A percentile compares a stretch with the other conserved stretches of the same genome.
Evolutionary conservation across 2,113 vertebrate species (phyloP).

Genomic region (Montifringilla adamsi): DNA sequence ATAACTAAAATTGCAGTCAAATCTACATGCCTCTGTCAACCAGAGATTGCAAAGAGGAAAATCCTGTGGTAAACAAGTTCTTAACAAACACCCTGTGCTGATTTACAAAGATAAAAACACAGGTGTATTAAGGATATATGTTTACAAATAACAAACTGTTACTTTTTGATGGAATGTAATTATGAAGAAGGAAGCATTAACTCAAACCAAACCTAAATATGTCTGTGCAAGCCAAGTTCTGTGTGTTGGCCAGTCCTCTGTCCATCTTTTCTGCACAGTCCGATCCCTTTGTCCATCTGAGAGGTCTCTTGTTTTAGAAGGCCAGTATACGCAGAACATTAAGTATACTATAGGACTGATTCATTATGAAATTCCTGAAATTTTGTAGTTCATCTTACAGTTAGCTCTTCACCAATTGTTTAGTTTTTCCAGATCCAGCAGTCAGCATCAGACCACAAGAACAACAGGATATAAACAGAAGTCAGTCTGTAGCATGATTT

Average conservation of each 20-base stretch:
- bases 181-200: constrained; percentile 6
- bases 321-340: background rate
- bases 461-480: background rate
- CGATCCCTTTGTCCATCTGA: background rate
- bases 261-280: background rate
- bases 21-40: background rate
- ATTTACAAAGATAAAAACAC: background rate
- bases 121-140: background rate
- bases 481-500: background rate
- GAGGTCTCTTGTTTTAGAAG: background rate
- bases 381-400: background rate
- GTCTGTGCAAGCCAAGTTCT: background rate
- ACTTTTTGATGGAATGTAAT: background rate
- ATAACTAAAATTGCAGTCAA: background rate
- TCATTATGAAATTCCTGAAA: background rate
- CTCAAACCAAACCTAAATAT: background rate
- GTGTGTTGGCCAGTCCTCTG: background rate
- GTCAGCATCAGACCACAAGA: background rate
- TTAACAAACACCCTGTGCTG: background rate
- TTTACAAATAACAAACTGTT: background rate
- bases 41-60: background rate
- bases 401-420: background rate
- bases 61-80: background rate
- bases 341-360: background rate
- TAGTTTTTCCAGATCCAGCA: background rate